Evolutionary conservation across 2,797 vertebrate genomes (phyloP).

Genomic region (Acropternis orthonyx): DNA sequence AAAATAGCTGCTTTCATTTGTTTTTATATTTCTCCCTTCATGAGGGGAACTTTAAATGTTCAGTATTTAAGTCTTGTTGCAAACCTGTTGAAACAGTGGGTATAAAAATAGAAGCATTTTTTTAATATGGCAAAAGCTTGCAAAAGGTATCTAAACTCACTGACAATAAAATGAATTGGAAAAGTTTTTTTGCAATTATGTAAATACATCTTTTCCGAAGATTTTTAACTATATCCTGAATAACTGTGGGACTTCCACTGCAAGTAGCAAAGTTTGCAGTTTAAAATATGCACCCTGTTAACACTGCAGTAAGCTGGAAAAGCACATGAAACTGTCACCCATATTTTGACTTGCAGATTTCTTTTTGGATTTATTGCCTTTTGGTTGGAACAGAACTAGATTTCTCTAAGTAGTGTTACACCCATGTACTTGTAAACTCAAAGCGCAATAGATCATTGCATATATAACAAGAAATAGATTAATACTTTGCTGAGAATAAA

Average conservation of each 20-base stretch:
- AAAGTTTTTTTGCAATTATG: neutral
- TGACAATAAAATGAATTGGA: neutral
- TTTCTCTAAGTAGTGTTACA: neutral
- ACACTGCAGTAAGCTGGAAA: neutral
- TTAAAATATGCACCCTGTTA: neutral
- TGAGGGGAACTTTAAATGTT: constrained; percentile 16
- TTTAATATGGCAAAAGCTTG: neutral
- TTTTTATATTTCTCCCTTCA: constrained; percentile 18
- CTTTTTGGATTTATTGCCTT: neutral
- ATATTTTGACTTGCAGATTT: neutral
- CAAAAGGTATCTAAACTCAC: neutral
- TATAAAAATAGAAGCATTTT: constrained; percentile 14
- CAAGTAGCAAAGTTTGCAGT: neutral
- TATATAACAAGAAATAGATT: neutral
- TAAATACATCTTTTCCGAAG: neutral
- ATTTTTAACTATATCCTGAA: neutral
- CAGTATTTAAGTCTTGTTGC: neutral
- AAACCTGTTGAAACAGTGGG: constrained; percentile 34
- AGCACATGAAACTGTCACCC: neutral
- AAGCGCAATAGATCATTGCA: neutral
- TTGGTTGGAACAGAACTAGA: neutral
- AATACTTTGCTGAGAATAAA: neutral
- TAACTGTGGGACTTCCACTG: neutral
- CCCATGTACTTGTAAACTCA: neutral
- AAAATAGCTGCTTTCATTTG: constrained; percentile 13